phyloP scores from a whole-genome alignment of 1,140 invertebrate genomes.

The Ceratina calcarata region DNA sequence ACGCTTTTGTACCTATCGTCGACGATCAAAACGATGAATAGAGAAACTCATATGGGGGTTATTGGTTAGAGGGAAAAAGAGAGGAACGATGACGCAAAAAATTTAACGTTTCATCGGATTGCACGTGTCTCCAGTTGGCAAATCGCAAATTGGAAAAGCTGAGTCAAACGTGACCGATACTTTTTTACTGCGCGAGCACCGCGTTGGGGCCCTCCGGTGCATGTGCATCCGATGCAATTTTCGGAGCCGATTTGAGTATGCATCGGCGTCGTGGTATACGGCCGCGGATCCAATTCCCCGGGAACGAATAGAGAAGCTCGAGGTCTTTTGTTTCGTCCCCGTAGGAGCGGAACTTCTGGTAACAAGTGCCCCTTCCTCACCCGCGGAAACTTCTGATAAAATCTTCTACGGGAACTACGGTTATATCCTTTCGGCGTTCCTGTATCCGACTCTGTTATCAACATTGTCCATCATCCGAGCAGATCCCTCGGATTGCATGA shows the following conservation, averaged over 20 bases:
- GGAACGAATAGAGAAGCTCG: constrained; percentile 4
- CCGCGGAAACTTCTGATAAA: constrained; percentile 29
- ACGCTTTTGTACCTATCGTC: background rate
- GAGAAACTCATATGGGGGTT: background rate
- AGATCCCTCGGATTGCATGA: too few species aligned
- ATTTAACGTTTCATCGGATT: background rate
- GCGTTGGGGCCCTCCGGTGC: too few species aligned
- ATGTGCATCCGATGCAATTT: constrained; percentile 17
- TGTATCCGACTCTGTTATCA: constrained; percentile 18
- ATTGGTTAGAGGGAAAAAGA: too few species aligned
- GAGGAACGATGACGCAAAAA: background rate
- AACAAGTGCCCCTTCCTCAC: constrained; percentile 25
- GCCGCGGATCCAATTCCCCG: constrained; percentile 22
- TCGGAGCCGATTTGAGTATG: constrained; percentile 42
- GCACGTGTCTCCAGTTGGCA: background rate
- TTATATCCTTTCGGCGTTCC: constrained; percentile 25
- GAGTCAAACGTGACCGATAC: constrained; percentile 19
- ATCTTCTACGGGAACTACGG: constrained; percentile 24
- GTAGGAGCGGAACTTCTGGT: constrained; percentile 25
- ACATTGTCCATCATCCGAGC: background rate
- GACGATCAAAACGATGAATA: background rate
- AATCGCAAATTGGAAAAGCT: constrained; percentile 25
- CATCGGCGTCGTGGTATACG: constrained; percentile 4
- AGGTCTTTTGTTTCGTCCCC: constrained; percentile 34
- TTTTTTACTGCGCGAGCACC: background rate